phyloP scores from a whole-genome alignment of 1,140 invertebrate genomes.

The Bombus ignitus region DNA sequence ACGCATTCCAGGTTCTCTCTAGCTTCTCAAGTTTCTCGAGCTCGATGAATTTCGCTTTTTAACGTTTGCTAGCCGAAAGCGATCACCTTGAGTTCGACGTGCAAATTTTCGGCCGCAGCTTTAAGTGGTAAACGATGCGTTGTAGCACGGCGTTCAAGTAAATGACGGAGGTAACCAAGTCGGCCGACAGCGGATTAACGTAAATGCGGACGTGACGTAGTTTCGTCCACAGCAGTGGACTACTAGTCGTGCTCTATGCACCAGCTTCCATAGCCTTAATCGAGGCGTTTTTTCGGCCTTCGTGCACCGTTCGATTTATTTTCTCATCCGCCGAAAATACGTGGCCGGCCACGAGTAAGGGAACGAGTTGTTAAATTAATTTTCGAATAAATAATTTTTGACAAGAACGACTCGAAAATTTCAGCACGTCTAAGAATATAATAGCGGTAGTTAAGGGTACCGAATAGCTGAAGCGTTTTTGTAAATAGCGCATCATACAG shows the following conservation, averaged over 20 bases:
- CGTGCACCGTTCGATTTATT: background rate
- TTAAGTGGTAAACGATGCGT: constrained; percentile 3
- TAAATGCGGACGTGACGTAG: constrained; percentile 82
- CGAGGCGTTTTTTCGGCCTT: constrained; percentile 23
- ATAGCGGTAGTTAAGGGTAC: background rate
- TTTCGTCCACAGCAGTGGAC: constrained; percentile 46
- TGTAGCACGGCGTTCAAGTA: constrained; percentile 30
- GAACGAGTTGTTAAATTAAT: background rate
- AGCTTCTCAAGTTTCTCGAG: too few species aligned
- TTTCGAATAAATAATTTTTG: too few species aligned
- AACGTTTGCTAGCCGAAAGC: background rate
- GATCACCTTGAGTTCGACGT: background rate
- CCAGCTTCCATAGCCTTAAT: constrained; percentile 26
- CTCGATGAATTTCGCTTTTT: background rate
- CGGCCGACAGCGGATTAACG: constrained; percentile 72
- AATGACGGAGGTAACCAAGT: constrained; percentile 56
- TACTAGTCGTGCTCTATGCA: constrained; percentile 43
- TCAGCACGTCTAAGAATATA: background rate
- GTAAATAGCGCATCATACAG: background rate
- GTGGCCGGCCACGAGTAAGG: background rate
- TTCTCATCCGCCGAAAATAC: background rate
- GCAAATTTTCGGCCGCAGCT: background rate
- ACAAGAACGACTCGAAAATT: background rate
- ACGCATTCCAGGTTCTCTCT: too few species aligned
- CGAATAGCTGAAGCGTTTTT: background rate